Evolutionary conservation across 1,140 invertebrate species (phyloP).

Genomic region (Orussus abietinus): DNA sequence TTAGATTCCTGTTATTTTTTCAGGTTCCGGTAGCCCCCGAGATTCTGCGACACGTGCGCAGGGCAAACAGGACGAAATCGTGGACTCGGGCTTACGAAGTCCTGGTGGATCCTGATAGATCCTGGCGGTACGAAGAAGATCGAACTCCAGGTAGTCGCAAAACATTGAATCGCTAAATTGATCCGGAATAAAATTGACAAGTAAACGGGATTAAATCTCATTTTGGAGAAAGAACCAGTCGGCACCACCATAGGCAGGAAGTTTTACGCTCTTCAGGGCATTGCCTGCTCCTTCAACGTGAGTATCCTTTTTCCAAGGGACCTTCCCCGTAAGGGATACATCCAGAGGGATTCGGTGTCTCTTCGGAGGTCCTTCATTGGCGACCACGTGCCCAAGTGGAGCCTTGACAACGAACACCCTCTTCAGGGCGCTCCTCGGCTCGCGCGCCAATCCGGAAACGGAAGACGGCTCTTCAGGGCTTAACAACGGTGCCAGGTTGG

Average conservation of each 20-base stretch:
- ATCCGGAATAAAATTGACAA: too few relatives aligned
- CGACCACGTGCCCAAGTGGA: slow-evolving; percentile 47
- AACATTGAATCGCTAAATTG: too few relatives aligned
- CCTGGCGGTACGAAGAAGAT: too few relatives aligned
- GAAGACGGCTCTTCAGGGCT: slow-evolving; percentile 40
- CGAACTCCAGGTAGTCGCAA: too few relatives aligned
- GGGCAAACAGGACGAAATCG: slow-evolving; percentile 35
- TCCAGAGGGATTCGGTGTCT: slow-evolving; percentile 25
- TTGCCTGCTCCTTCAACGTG: too few relatives aligned
- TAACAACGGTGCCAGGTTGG: too few relatives aligned
- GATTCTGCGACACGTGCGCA: slow-evolving; percentile 33
- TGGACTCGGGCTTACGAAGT: too few relatives aligned
- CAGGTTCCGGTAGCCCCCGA: slow-evolving; percentile 20
- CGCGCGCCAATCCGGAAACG: slow-evolving; percentile 48
- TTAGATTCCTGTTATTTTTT: slow-evolving; percentile 44
- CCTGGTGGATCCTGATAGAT: too few relatives aligned
- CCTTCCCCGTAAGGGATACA: too few relatives aligned
- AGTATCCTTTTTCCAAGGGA: too few relatives aligned
- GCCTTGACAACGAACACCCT: slow-evolving; percentile 30
- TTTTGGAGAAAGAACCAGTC: background rate
- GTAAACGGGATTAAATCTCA: background rate
- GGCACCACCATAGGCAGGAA: background rate
- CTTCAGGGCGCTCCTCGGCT: slow-evolving; percentile 32
- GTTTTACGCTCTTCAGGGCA: too few relatives aligned
- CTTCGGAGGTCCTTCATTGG: slow-evolving; percentile 34